Base-by-base conservation (phyloP, 2,113 vertebrate genomes). In the Salvelinus alpinus region DNA sequence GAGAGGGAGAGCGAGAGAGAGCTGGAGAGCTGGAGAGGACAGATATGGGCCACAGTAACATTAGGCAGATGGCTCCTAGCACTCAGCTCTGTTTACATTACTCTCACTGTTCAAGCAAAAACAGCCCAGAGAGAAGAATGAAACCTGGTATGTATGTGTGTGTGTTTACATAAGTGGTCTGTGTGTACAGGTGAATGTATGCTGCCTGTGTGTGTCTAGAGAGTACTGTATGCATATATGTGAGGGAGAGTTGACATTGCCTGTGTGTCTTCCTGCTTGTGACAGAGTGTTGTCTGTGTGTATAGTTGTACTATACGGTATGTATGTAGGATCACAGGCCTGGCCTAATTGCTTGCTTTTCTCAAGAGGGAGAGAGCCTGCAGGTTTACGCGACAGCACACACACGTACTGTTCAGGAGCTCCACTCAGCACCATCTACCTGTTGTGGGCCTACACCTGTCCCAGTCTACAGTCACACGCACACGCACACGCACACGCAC, bases 21-120 rank as follows among this genome's bases (percentile, higher is more conserved):
- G 60, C 57, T n/a, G n/a, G 31, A 51, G 31, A 44, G 82, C 27
- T 20, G 25, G 70, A 34, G 54, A 62, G 70, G 88, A 82, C 81
- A 86, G 87, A 88, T 80, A 81, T 85, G 80, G 88, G 88, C 86
- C 86, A 87, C 83, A 85, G 88, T 89, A 90, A 93, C 91, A 91
- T 90, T 89, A 91, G 87, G 89, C 93, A 93, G 92, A 93, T 92
- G 92, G 91, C 89, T 89, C 76, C 44, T 25, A 87, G 87, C 73
- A 83, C 88, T 86, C 79, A 75, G 87, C 84, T 91, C 88, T 93
- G 91, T 94, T 93, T 92, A 91, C 92, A 88, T 90, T 92, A 82
- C 87, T 86, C 87, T 90, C 86, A 85, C 92, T 92, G 88, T 91
- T 91, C 88, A 93, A 92, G 91, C 89, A 92, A 90, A 89, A 91